phyloP scores from a whole-genome alignment of 2,797 vertebrate species.

The Micromesistius poutassou region DNA sequence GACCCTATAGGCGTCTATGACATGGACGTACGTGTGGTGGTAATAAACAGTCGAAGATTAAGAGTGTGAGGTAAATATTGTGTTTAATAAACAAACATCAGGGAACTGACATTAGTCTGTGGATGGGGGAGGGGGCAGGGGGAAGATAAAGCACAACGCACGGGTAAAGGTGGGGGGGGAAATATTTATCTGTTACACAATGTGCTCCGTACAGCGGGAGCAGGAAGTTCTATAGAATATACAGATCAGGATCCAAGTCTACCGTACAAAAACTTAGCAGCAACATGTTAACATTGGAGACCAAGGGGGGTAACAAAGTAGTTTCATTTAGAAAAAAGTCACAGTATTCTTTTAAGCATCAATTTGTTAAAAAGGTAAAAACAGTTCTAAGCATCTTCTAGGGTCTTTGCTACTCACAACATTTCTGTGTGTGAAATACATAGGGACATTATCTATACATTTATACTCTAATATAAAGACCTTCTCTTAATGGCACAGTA shows the following conservation, averaged over 20 bases:
- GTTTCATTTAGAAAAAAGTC: conserved; percentile 90
- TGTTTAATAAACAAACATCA: conserved; percentile 98
- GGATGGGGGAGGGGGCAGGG: conserved; percentile 62
- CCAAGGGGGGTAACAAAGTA: conserved; percentile 89
- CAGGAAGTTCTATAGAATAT: conserved; percentile 84
- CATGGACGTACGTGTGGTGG: not conserved
- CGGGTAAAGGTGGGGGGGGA: conserved; percentile 71
- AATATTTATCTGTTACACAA: conserved; percentile 88
- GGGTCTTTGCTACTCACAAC: conserved; percentile 75
- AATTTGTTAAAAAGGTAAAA: conserved; percentile 87
- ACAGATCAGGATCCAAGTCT: conserved; percentile 84
- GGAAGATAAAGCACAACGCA: conserved; percentile 84
- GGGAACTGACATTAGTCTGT: conserved; percentile 93
- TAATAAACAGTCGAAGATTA: conserved; percentile 52
- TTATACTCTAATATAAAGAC: conserved; percentile 82
- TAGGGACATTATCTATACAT: conserved; percentile 78
- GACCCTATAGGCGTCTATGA: not conserved
- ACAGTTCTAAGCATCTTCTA: conserved; percentile 79
- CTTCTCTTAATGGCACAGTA: conserved; percentile 81
- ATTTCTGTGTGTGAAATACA: conserved; percentile 73
- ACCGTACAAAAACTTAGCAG: conserved; percentile 90
- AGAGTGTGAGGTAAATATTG: conserved; percentile 87
- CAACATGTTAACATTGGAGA: conserved; percentile 94
- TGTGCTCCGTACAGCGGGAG: conserved; percentile 83
- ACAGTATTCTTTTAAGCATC: conserved; percentile 86